Base-by-base conservation (phyloP, 2,113 vertebrate genomes). In the Scartelaos histophorus region DNA sequence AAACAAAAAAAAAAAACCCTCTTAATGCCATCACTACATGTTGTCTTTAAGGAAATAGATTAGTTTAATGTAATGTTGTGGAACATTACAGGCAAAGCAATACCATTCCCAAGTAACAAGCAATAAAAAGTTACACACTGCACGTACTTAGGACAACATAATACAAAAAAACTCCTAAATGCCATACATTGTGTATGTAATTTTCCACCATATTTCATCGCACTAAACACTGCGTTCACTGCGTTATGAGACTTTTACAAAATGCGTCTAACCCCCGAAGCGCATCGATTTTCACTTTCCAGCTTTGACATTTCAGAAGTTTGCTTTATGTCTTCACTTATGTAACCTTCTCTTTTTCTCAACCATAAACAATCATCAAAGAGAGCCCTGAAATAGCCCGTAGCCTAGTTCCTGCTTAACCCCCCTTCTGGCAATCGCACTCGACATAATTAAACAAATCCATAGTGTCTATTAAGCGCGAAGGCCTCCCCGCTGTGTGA, bases 371-470 rank as follows among this genome's bases (percentile, higher is more conserved):
- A 64, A 62, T 38, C 76, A 70, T 79, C 72, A 71, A 71, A 87
- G 76, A 25, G 13, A 51, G 53, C 19, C 64, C 53, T 82, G 11
- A 13, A 61, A 24, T 70, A 70, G 67, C 80, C 67, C 46, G 73
- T 35, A 6, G 38, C 38, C 38, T 38, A 13, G 45, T 74, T 46
- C 51, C 51, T 22, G 66, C 22, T 29, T 5, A 71, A 43, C 64
- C 51, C 71, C 45, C 24, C 53, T 21, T 65, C 49, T 67, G 60
- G 58, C 58, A 69, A 70, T 71, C 80, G 68, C 71, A 66, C 62
- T 82, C 82, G 35, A 78, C 70, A 21, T 82, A 88, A 89, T 91
- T 89, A 89, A 85, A 88, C 81, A 89, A 90, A 88, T 90, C 83
- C 66, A 66, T 57, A 62, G 80, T 78, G 79, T 82, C 81, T 87